These are phyloP conservation scores for Drosophila sulfurigaster DNA, from an alignment of 1,140 invertebrate genomes.

Conservation along the genomic window DNA sequence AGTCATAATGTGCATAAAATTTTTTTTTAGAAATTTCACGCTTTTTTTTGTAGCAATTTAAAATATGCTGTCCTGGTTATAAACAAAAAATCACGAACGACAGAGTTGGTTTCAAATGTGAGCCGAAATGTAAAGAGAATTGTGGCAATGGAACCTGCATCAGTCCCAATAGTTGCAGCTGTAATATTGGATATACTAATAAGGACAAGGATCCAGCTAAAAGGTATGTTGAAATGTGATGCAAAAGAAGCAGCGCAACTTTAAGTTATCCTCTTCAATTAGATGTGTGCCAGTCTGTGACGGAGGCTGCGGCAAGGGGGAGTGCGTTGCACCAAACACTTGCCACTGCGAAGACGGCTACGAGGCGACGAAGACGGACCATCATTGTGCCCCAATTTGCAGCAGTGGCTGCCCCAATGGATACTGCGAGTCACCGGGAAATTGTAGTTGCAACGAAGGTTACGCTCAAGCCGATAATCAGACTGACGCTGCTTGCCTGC, in stretches of 20 bases:
- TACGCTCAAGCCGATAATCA: background rate
- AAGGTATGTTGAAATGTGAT: background rate
- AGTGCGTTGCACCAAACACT: background rate
- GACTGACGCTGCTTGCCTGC: background rate
- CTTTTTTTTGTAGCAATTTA: background rate
- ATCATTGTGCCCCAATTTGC: background rate
- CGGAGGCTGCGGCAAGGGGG: background rate
- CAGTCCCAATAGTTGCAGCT: background rate
- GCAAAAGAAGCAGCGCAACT: background rate
- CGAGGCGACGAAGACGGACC: background rate
- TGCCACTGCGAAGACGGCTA: constrained; percentile 21
- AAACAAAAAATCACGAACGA: background rate
- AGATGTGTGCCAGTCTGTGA: constrained; percentile 5
- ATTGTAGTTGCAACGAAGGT: background rate
- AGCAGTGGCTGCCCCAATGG: constrained; percentile 9
- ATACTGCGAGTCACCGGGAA: background rate
- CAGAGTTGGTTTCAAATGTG: background rate
- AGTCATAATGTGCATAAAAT: no score
- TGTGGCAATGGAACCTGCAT: background rate
- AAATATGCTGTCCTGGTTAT: background rate
- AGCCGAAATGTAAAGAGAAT: background rate
- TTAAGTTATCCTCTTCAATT: background rate
- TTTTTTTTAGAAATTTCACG: no score
- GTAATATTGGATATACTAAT: constrained; percentile 11
- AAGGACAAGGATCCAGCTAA: background rate